These are phyloP conservation scores for Oreohelix idahoensis DNA, from an alignment of 1,140 invertebrate genomes.

Conservation along the genomic window DNA sequence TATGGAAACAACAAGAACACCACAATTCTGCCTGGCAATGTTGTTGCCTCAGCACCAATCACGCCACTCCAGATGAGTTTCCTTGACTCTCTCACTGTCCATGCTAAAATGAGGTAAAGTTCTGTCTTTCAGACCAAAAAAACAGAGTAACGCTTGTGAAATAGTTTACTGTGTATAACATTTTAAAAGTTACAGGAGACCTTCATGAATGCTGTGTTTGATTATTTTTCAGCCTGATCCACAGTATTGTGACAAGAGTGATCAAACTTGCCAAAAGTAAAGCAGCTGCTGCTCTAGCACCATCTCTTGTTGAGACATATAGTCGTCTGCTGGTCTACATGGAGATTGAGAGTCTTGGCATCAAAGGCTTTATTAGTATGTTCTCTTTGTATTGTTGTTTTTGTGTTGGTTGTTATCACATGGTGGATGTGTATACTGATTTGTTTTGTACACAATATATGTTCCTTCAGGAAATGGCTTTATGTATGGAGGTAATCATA, in stretches of 20 bases:
- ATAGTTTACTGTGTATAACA: too few relatives aligned
- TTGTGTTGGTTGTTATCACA: too few relatives aligned
- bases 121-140: too few relatives aligned
- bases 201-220: too few relatives aligned
- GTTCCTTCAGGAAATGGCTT: too few relatives aligned
- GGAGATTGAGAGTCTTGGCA: slow-evolving; percentile 96
- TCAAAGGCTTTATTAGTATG: slow-evolving; percentile 95
- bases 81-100: slow-evolving; percentile 94
- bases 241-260: slow-evolving; percentile 91
- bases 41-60: slow-evolving; percentile 76
- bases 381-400: slow-evolving; percentile 48
- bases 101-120: slow-evolving; percentile 92
- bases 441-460: too few relatives aligned
- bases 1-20: slow-evolving; percentile 77
- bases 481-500: too few relatives aligned
- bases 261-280: slow-evolving; percentile 91
- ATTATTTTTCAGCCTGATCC: slow-evolving; percentile 81
- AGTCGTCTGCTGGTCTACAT: slow-evolving; percentile 93
- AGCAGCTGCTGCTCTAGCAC: slow-evolving; percentile 83
- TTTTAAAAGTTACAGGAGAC: too few relatives aligned
- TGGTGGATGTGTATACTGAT: not conserved
- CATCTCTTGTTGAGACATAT: slow-evolving; percentile 95
- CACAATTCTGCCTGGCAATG: slow-evolving; percentile 69
- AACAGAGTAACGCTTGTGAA: too few relatives aligned
- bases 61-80: slow-evolving; percentile 92